Percentiles rank a stretch among this genome's conserved stretches.
Evolutionary conservation across 2,113 vertebrate genomes (phyloP).

Genomic region (Coregonus clupeaformis): DNA sequence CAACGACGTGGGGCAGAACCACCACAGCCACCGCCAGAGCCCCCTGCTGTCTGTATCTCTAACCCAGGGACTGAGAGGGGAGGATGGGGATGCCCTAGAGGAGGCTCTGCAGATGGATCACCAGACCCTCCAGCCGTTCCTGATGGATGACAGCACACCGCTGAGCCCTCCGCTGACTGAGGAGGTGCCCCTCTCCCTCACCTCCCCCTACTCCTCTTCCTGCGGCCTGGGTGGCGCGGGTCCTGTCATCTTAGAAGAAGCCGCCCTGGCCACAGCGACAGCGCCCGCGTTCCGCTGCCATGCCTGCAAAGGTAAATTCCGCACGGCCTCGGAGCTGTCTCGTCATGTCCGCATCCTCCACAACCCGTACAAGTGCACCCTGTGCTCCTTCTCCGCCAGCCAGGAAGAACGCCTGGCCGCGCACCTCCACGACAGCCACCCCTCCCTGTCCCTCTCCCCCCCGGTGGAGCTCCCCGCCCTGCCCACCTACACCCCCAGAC

Average conservation of each 20-base stretch:
- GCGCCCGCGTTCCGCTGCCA: constrained; percentile 81
- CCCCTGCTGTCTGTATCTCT: background rate
- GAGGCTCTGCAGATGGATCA: constrained; percentile 31
- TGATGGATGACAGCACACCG: constrained; percentile 59
- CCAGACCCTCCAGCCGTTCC: constrained; percentile 34
- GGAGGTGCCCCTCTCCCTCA: constrained; percentile 60
- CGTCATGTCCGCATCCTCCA: constrained; percentile 90
- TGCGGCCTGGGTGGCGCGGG: constrained; percentile 12
- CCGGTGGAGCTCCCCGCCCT: constrained; percentile 20
- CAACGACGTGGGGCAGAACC: constrained; percentile 18
- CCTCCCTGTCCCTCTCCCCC: constrained; percentile 48
- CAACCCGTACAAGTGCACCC: constrained; percentile 88
- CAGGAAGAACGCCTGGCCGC: constrained; percentile 84
- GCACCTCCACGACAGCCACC: constrained; percentile 79
- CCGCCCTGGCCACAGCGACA: constrained; percentile 32
- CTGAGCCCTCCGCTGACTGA: constrained; percentile 73
- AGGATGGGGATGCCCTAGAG: background rate
- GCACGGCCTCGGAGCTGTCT: constrained; percentile 84
- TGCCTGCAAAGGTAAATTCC: constrained; percentile 92
- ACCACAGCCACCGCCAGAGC: constrained; percentile 8
- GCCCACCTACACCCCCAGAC: constrained; percentile 53
- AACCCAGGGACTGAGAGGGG: background rate
- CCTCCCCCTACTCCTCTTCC: constrained; percentile 58
- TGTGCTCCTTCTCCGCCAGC: constrained; percentile 87
- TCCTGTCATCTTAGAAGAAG: constrained; percentile 34